Evolutionary conservation across 1,140 invertebrate species (phyloP), one percentile per base, ranked within the genome.

Genomic region (Zaprionus kolodkinae): DNA sequence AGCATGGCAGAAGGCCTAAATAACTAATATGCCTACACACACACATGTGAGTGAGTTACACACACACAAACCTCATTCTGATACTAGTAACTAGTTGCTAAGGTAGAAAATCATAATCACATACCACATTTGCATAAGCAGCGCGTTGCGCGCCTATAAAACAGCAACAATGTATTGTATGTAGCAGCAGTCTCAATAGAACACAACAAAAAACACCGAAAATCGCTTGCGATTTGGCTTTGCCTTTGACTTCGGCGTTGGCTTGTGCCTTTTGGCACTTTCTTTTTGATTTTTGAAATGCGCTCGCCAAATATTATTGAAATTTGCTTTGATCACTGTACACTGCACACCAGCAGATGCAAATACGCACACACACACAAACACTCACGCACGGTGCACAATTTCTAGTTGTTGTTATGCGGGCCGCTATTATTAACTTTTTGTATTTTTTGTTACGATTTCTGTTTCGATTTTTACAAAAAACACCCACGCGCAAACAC

Each of bases 91-190:
- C 72, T 75, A 75, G 72, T 75, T 75, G 72, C 67, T 75, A 75
- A 15, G 60, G 72, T 75, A 74, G 55, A 69, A 67, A 74, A 69
- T 67, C 43, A 79, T 76, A 64, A 71, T 76, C 76, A 45, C 40
- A 40, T 76, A 87, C 82, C 84, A 78, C 84, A 88, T 88, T 88
- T 84, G 84, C 84, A 86, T 86, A 86, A 86, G 83, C 84, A 77
- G 52, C 63, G 68, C 69, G 60, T 43, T 54, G 74, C 78, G 61
- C 72, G 74, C 70, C 55, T 48, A 65, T 48, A 71, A 62, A 66
- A 50, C 62, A 72, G 54, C 55, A 82, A 61, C 60, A 72, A 55
- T 52, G 64, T 50, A n/a, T n/a, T n/a, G n/a, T n/a, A n/a, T 56
- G 52, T 50, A 64, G 52, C 52, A 64, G 35, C 48, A 54, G 62